These are phyloP conservation scores for Lepilemur septentrionalis DNA, from an alignment of 2,797 vertebrate genomes.

Conservation along the genomic window DNA sequence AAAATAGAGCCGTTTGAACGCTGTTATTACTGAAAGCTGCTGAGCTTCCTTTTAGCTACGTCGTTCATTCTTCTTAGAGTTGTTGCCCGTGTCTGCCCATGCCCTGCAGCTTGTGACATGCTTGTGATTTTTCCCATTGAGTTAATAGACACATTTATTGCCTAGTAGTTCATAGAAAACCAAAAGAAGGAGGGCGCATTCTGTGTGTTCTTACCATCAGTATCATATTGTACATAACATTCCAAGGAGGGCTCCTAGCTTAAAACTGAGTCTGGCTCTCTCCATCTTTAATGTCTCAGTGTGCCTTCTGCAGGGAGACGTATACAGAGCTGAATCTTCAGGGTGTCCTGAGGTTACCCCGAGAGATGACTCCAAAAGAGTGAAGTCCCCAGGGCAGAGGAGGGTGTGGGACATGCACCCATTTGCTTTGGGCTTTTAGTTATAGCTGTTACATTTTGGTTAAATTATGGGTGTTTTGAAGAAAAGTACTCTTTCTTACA, in stretches of 20 bases:
- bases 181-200: not conserved
- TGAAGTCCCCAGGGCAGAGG: not conserved
- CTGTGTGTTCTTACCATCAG: not conserved
- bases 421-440: not conserved
- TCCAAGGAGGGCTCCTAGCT: not conserved
- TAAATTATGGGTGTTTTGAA: not conserved
- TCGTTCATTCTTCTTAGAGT: not conserved
- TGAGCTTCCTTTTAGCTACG: not conserved
- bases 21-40: not conserved
- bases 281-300: fast-evolving
- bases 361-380: not conserved
- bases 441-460: not conserved
- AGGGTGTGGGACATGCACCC: not conserved
- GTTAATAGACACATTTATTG: not conserved
- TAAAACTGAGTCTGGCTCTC: not conserved
- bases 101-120: not conserved
- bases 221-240: not conserved
- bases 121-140: not conserved
- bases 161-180: not conserved
- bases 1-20: not conserved
- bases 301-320: not conserved
- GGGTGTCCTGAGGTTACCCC: not conserved
- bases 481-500: not conserved
- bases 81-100: not conserved
- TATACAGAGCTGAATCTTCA: not conserved